A percentile compares a stretch with the other conserved stretches of the same genome.
Conservation (phyloP, 1,140 invertebrate genomes). For the Galleria mellonella region DNA sequence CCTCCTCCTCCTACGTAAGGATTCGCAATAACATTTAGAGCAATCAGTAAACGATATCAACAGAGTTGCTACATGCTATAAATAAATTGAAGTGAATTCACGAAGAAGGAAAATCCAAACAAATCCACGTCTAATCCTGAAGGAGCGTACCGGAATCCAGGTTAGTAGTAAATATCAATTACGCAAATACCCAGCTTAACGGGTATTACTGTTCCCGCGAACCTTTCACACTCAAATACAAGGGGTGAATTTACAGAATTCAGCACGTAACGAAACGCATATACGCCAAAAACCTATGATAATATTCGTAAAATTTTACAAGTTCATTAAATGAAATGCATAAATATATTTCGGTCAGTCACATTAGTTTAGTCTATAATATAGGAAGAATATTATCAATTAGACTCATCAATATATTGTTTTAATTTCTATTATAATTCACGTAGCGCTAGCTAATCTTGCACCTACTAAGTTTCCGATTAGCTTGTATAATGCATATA, state of each 20-base stretch:
- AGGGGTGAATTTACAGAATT: constrained; percentile 27
- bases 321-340: too few species aligned
- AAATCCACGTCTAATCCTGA: constrained; percentile 58
- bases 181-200: constrained; percentile 60
- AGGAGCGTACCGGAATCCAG: constrained; percentile 56
- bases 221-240: constrained; percentile 24
- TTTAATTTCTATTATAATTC: too few species aligned
- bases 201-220: constrained; percentile 38
- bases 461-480: too few species aligned
- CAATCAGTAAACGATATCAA: constrained; percentile 15
- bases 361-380: too few species aligned
- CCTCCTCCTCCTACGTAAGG: constrained; percentile 9
- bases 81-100: constrained; percentile 60
- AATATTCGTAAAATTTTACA: too few species aligned
- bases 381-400: too few species aligned
- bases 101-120: constrained; percentile 48
- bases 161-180: constrained; percentile 73
- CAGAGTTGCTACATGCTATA: constrained; percentile 23
- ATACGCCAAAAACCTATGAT: too few species aligned
- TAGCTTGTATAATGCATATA: too few species aligned
- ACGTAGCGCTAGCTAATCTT: too few species aligned
- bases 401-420: too few species aligned
- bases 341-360: too few species aligned
- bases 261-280: too few species aligned
- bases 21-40: constrained; percentile 22